Base-by-base conservation (phyloP, 2,113 vertebrate genomes). In the Sterrhoptilus dennistouni region DNA sequence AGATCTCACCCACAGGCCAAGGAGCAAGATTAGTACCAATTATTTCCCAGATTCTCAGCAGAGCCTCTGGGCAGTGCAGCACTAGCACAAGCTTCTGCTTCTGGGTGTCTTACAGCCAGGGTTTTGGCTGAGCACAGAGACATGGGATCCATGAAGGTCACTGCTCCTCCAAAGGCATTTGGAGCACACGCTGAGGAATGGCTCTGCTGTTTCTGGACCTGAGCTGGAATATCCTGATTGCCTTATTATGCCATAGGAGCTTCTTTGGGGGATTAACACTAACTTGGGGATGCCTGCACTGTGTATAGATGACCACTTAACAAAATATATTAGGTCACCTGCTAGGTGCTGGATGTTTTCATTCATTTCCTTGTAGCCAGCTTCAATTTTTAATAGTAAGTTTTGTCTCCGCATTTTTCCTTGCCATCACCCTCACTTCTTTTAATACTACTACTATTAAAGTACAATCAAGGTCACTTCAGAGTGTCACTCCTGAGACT, bases 141-240 rank as follows among this genome's bases (percentile, higher is more conserved):
- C 12, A 6, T 5, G 33, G 29, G 25, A 10, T 8, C n/a, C 1
- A 1, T 9, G 22, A 56, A 87, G 47, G 52, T 50, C 35, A 28
- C 2, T 1, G 9, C 5, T 86, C 27, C 47, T 83, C 71, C 68
- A 78, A 57, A 86, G 35, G 24, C 22, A 6, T 44, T 45, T 21
- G 6, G 28, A 8, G 22, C 12, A 33, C 29, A 53, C 0, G 0
- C 24, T 24, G 35, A 95, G 64, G 42, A 70, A 66, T 1, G 6
- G 16, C 22, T 63, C 20, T 15, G 24, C 20, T 76, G 29, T 70
- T 78, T 74, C 72, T 78, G 68, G 29, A 38, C 14, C 38, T 25
- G 24, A 74, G 29, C n/a, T 91, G 66, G 45, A 31, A 27, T 68
- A 25, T 24, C 20, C 57, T 83, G 57, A 45, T 38, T 52, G 42